Conservation (phyloP, 2,888 invertebrate genomes). For the Drosophila eohydei region DNA sequence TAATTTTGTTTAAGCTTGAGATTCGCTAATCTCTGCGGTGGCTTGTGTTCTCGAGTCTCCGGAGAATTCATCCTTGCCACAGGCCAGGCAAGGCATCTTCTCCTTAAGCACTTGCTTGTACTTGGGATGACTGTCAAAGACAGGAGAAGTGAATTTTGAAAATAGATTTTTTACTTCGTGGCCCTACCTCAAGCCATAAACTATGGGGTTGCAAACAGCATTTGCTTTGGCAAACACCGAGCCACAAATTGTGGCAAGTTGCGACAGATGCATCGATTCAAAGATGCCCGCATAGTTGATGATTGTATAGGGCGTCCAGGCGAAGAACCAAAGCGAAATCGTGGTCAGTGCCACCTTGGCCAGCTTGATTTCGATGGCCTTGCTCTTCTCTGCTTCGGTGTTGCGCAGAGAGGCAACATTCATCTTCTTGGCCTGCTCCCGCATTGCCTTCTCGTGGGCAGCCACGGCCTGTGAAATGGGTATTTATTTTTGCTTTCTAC, state of each 20-base stretch:
- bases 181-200: conserved; percentile 87
- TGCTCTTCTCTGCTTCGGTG: conserved; percentile 85
- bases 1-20: conserved; percentile 68
- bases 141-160: not conserved
- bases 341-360: conserved; percentile 88
- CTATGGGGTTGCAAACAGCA: conserved; percentile 87
- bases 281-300: conserved; percentile 86
- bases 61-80: conserved; percentile 78
- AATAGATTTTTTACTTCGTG: accelerated
- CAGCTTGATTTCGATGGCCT: conserved; percentile 87
- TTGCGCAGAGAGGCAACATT: conserved; percentile 87
- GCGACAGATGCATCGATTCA: conserved; percentile 85
- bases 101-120: conserved; percentile 87
- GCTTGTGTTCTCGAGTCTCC: conserved; percentile 80
- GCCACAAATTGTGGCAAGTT: conserved; percentile 86
- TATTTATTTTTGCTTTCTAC: not conserved
- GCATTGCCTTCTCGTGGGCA: conserved; percentile 87
- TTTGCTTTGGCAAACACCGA: conserved; percentile 88
- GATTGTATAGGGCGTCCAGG: conserved; percentile 88
- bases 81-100: conserved; percentile 88
- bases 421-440: conserved; percentile 88
- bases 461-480: conserved; percentile 85
- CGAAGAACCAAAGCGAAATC: conserved; percentile 88
- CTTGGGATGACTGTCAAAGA: conserved; percentile 86
- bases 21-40: conserved; percentile 82